phyloP scores from a whole-genome alignment of 2,888 invertebrate genomes.

The Limnephilus lunatus region DNA sequence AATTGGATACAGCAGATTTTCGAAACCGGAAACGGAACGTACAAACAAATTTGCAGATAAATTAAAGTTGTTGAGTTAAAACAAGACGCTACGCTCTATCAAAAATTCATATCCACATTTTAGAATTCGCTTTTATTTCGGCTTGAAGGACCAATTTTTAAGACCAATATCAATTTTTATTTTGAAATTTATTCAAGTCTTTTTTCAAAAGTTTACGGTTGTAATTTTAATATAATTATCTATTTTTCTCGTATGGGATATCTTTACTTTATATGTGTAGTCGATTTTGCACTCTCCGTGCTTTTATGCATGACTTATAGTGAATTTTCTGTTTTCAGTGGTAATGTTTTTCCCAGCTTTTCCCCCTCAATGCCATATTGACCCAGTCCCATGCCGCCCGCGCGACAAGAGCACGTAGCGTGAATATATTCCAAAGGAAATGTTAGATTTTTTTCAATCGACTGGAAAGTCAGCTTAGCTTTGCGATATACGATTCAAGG shows the following conservation, averaged over 20 bases:
- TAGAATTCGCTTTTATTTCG: too few relatives aligned
- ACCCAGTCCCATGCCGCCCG: slow-evolving; percentile 42
- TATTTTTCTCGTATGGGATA: not conserved
- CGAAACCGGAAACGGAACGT: too few relatives aligned
- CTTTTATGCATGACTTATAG: not conserved
- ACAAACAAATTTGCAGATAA: too few relatives aligned
- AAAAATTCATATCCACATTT: too few relatives aligned
- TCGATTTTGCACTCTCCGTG: not conserved
- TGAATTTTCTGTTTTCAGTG: not conserved
- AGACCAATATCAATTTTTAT: too few relatives aligned
- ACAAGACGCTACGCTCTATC: too few relatives aligned
- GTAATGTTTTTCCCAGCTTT: not conserved
- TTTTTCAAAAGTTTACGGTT: too few relatives aligned
- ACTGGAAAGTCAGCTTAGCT: not conserved
- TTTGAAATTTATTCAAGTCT: too few relatives aligned
- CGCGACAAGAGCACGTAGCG: not conserved
- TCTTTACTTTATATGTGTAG: not conserved
- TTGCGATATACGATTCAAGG: not conserved
- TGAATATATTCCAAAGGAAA: slow-evolving; percentile 4
- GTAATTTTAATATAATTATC: too few relatives aligned
- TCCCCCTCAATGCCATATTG: slow-evolving; percentile 47
- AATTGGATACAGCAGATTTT: too few relatives aligned
- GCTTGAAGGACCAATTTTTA: not conserved
- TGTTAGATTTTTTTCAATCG: not conserved
- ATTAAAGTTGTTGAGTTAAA: too few relatives aligned